Base-by-base conservation (phyloP, 1,140 invertebrate genomes). In the Calephelis nemesis region DNA sequence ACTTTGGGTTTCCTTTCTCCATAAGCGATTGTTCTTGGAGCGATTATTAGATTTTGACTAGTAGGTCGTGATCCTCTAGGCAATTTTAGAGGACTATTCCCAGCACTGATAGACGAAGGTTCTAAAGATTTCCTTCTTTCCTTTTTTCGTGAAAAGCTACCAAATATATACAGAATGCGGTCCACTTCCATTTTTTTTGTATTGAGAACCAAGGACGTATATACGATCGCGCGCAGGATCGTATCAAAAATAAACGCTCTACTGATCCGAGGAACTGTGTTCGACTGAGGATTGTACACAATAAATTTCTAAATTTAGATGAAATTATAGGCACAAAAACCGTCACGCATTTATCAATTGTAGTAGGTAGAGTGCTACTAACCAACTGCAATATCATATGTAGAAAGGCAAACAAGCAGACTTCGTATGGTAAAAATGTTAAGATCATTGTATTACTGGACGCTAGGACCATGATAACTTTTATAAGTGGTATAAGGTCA, bases 141-240 rank as follows among this genome's bases (percentile, higher is more conserved):
- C 30, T 93, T 92, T 69, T 93, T 92, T 65, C 93, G 80, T 1
- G 93, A 85, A 74, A 94, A 94, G 76, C 93, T 94, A 72, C 93
- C 93, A 77, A 94, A 94, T 77, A 94, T 94, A 78, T 93, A 94
- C 30, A 92, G 79, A 72, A 93, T 91, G 72, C 93, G 90, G 71
- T 94, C 93, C 64, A 93, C 88, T 86, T 94, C 93, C 93, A 93
- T 93, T 76, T 82, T 82, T 70, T 73, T 63, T 60, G 47, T 63
- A 15, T 62, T 39, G 15, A 47, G 40, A 50, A 11, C 19, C 47
- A 39, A 39, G 11, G 42, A 9, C 42, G 42, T 7, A 1, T 11
- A 11, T 58, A 58, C 7, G 52, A 58, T 40, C 45, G 48, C 63
- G 50, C 10, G 48, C 40, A 54, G 42, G 45, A 13, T 63, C 62